Conservation (phyloP, 2,797 vertebrate species). For the Hozukius guyotensis region DNA sequence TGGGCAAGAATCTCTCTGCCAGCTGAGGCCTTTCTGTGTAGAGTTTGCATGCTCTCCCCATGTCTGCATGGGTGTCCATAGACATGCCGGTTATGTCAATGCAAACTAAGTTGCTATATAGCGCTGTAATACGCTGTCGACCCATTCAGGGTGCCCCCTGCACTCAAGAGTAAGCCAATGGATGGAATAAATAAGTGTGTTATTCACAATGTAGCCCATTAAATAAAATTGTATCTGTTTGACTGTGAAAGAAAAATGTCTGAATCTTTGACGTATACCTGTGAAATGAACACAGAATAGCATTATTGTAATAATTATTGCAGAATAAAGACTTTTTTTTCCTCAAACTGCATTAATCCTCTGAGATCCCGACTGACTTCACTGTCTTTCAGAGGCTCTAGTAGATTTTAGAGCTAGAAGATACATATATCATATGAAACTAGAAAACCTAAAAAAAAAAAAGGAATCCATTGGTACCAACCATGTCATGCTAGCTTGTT, state of each 20-base stretch:
- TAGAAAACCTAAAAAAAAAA: too few relatives aligned
- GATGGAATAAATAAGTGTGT: not conserved
- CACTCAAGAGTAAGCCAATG: not conserved
- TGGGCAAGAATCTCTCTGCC: not conserved
- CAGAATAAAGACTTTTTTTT: not conserved
- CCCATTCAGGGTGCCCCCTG: not conserved
- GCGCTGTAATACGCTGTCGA: not conserved
- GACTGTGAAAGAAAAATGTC: slow-evolving; percentile 4
- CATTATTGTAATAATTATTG: not conserved
- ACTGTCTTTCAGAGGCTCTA: too few relatives aligned
- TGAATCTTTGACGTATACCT: not conserved
- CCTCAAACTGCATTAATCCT: not conserved
- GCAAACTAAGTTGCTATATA: not conserved
- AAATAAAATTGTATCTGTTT: not conserved
- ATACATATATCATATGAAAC: too few relatives aligned
- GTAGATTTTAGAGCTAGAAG: too few relatives aligned
- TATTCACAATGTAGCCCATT: not conserved
- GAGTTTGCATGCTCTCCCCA: not conserved
- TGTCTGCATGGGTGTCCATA: not conserved
- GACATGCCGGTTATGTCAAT: not conserved
- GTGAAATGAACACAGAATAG: not conserved
- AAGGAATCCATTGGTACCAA: too few relatives aligned
- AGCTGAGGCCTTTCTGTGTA: not conserved
- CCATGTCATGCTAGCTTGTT: too few relatives aligned
- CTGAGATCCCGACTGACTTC: too few relatives aligned